These are phyloP conservation scores for Perithous albicinctus DNA, from an alignment of 2,888 invertebrate species.

Conservation along the genomic window DNA sequence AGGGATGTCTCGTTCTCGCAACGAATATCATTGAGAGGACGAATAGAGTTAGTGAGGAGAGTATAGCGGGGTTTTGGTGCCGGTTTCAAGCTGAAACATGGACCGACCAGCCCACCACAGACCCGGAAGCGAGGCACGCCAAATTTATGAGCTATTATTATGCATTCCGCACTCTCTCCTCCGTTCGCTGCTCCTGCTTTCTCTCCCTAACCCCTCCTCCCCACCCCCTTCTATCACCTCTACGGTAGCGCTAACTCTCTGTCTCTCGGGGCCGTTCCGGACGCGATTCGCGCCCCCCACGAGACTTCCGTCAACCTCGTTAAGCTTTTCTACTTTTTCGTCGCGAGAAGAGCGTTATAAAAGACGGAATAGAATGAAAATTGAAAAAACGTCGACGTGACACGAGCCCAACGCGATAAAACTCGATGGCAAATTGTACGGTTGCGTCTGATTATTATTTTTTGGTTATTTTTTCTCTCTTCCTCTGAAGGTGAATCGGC, in stretches of 20 bases:
- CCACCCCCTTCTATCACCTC: slow-evolving; percentile 16
- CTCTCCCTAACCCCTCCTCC: slow-evolving; percentile 25
- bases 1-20: neutral
- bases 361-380: slow-evolving; percentile 7
- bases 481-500: slow-evolving; percentile 77
- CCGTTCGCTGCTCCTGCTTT: slow-evolving; percentile 48
- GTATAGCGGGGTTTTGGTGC: slow-evolving; percentile 38
- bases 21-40: slow-evolving; percentile 61
- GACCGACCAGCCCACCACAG: slow-evolving; percentile 70
- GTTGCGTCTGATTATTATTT: slow-evolving; percentile 18
- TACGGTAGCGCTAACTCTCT: slow-evolving; percentile 29
- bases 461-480: neutral
- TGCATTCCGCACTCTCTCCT: slow-evolving; percentile 76
- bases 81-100: slow-evolving; percentile 71
- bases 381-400: slow-evolving; percentile 20
- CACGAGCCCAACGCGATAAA: neutral
- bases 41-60: slow-evolving; percentile 14
- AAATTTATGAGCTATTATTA: slow-evolving; percentile 80
- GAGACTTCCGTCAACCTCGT: slow-evolving; percentile 70
- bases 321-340: slow-evolving; percentile 61
- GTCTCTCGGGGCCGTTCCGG: slow-evolving; percentile 39
- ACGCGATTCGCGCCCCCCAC: slow-evolving; percentile 58
- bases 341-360: neutral
- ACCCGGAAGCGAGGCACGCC: slow-evolving; percentile 72
- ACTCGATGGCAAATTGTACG: neutral